phyloP scores from a whole-genome alignment of 2,888 invertebrate species.

The Iselma pallidipennis region DNA sequence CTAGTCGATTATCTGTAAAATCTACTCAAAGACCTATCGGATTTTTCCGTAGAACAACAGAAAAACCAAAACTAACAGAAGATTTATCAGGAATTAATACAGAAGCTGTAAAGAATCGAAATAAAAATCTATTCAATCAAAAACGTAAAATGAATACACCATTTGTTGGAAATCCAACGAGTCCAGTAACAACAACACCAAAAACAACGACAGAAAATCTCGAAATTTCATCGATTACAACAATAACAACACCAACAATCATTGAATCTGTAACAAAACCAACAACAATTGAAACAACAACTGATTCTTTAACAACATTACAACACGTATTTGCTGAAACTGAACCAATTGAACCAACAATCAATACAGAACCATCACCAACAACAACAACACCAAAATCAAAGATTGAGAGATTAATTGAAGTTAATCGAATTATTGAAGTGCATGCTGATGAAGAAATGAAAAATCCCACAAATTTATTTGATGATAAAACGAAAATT shows the following conservation, averaged over 20 bases:
- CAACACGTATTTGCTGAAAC: constrained; percentile 59
- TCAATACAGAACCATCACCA: constrained; percentile 51
- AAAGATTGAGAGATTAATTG: constrained; percentile 64
- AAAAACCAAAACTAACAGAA: constrained; percentile 25
- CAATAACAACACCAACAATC: constrained; percentile 17
- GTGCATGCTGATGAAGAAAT: constrained; percentile 66
- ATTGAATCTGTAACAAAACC: constrained; percentile 24
- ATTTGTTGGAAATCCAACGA: constrained; percentile 13
- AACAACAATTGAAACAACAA: constrained; percentile 29
- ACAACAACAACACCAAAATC: constrained; percentile 46
- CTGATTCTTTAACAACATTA: constrained; percentile 50
- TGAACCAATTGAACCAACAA: constrained; percentile 41
- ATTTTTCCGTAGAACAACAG: constrained; percentile 30
- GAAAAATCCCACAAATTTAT: constrained; percentile 61
- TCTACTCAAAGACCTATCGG: constrained; percentile 11
- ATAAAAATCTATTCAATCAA: constrained; percentile 60
- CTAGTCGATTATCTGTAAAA: background rate
- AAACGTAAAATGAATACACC: constrained; percentile 49
- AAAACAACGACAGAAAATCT: constrained; percentile 7
- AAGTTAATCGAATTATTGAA: constrained; percentile 71
- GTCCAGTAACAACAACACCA: constrained; percentile 12
- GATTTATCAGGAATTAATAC: constrained; percentile 53
- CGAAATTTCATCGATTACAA: constrained; percentile 14
- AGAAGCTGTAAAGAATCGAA: constrained; percentile 59
- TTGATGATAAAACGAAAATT: constrained; percentile 57